These are phyloP conservation scores for Bombus polaris DNA, from an alignment of 1,140 invertebrate species.

Conservation along the genomic window DNA sequence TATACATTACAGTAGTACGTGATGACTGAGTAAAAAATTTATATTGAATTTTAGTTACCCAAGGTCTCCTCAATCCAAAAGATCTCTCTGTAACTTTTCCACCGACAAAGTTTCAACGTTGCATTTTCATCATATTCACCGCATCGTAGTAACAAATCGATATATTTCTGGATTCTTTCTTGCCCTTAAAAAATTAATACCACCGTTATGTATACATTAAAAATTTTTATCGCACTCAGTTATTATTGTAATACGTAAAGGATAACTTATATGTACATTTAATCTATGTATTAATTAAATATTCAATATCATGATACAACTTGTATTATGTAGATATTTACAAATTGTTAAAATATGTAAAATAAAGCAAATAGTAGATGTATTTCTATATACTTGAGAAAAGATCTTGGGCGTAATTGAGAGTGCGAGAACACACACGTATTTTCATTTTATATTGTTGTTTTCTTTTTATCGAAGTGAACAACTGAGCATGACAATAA, in stretches of 20 bases:
- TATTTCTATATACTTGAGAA: neutral
- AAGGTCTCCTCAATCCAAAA: constrained; percentile 57
- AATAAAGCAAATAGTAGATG: constrained; percentile 6
- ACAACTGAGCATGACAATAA: neutral
- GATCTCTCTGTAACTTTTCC: constrained; percentile 67
- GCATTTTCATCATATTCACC: constrained; percentile 44
- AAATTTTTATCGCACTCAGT: neutral
- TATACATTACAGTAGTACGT: neutral
- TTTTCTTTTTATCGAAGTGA: neutral
- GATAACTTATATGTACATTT: neutral
- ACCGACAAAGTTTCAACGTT: constrained; percentile 56
- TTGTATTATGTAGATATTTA: neutral
- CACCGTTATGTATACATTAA: neutral
- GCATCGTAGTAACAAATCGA: constrained; percentile 57
- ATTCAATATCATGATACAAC: neutral
- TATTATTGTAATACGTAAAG: neutral
- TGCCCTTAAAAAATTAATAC: constrained; percentile 56
- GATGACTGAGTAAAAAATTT: neutral
- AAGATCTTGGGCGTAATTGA: neutral
- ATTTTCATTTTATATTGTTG: neutral
- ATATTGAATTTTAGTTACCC: neutral
- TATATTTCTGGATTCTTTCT: constrained; percentile 62
- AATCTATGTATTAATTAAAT: neutral
- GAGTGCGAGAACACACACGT: too few relatives aligned
- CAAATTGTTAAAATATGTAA: constrained; percentile 17